Conservation (phyloP, 2,888 invertebrate genomes). For the Helleia helle region DNA sequence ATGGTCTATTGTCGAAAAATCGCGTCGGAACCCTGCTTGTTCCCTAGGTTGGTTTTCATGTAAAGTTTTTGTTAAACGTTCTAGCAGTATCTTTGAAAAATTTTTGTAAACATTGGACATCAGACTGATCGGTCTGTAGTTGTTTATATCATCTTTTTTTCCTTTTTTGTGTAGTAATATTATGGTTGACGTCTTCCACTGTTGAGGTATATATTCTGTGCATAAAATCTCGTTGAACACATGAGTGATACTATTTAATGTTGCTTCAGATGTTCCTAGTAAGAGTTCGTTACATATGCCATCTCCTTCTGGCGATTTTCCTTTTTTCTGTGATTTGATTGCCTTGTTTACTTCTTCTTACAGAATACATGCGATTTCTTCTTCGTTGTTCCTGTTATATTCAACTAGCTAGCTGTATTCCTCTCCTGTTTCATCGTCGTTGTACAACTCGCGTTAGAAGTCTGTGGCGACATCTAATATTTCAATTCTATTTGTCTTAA, state of each 20-base stretch:
- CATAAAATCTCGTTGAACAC: constrained; percentile 20
- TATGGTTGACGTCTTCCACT: constrained; percentile 22
- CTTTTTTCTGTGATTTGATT: constrained; percentile 9
- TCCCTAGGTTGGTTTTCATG: no score
- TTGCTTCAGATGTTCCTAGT: constrained; percentile 9
- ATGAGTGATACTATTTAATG: constrained; percentile 8
- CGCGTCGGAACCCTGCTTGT: no score
- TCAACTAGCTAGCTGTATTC: background rate
- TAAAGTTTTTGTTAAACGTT: constrained; percentile 11
- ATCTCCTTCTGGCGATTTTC: constrained; percentile 11
- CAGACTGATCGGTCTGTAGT: no score
- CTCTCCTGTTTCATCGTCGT: background rate
- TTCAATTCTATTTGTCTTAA: constrained; percentile 9
- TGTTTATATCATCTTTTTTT: no score
- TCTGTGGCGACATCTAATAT: constrained; percentile 9
- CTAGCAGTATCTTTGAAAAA: constrained; percentile 18
- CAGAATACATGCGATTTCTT: constrained; percentile 9
- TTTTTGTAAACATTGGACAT: no score
- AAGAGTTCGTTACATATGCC: constrained; percentile 16
- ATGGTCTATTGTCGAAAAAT: constrained; percentile 19
- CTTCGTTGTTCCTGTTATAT: background rate
- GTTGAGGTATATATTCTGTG: constrained; percentile 17
- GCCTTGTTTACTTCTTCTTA: constrained; percentile 8
- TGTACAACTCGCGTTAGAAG: constrained; percentile 11
- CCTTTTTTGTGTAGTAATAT: constrained; percentile 23